Base-by-base conservation (phyloP, 2,113 vertebrate species). In the Choloepus hoffmanni region DNA sequence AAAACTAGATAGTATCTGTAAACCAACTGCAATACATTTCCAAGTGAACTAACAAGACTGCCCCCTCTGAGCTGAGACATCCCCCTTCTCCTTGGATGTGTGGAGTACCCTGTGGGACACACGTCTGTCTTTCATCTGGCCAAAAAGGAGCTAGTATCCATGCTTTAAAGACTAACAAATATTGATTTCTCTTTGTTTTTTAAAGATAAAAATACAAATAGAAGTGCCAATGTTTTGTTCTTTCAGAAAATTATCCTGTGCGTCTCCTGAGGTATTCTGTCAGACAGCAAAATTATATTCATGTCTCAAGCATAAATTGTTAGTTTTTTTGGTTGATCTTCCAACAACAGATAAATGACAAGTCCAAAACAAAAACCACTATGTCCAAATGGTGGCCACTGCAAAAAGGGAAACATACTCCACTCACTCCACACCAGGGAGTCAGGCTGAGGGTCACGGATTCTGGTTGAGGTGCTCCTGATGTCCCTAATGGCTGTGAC, bases 221-320 rank as follows among this genome's bases (percentile, higher is more conserved):
- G 30, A 95, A 15, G 6, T 58, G 74, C n/a, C 63, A 55, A 33
- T 53, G 28, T 60, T 84, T 97, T 88, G 63, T 88, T 79, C 11
- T 30, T 74, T 19, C 7, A 88, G 3, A 53, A 24, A 70, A 85
- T 90, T 78, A 65, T 58, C 89, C 67, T 48, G 26, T 26, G 19
- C 12, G 30, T 70, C 40, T 28, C 7, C 7, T 62, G 10, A 83
- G 58, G 33, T 26, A 67, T 33, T 78, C 87, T 85, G 10, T 90
- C 62, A 55, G n/a, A 48, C 30, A 67, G 28, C 19, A 96, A 93
- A 74, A 91, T 85, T 84, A 84, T 70, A 48, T 26, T 91, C 5
- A 60, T 79, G 82, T 74, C 24, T 28, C 26, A 86, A n/a, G 53
- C 43, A 77, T 70, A 63, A 45, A 74, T 79, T n/a, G n/a, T 85